phyloP scores from a whole-genome alignment of 1,140 invertebrate species.

The Aphelenchoides besseyi region DNA sequence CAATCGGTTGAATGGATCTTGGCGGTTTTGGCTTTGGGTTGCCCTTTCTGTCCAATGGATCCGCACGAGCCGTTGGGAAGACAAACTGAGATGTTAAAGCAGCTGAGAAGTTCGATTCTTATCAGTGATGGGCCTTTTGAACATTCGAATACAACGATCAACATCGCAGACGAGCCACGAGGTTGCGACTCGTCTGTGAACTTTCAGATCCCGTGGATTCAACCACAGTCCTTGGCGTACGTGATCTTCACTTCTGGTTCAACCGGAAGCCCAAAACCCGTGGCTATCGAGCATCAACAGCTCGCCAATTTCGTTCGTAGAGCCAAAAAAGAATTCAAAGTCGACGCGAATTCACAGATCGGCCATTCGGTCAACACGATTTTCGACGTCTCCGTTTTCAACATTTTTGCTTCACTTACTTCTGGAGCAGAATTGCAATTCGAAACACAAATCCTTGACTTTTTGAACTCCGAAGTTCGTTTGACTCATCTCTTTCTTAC shows the following conservation, averaged over 20 bases:
- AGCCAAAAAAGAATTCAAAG: conserved; percentile 16
- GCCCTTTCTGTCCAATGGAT: conserved; percentile 39
- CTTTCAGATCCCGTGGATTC: not conserved
- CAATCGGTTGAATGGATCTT: conserved; percentile 25
- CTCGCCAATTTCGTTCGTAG: conserved; percentile 8
- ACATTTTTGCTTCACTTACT: conserved; percentile 43
- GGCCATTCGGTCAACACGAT: conserved; percentile 46
- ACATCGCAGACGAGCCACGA: not conserved
- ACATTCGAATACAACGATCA: not conserved
- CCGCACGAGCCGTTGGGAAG: conserved; percentile 21
- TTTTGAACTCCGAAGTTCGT: not conserved
- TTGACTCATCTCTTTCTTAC: conserved; percentile 46
- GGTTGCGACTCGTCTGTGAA: too few species aligned
- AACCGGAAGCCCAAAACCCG: conserved; percentile 51
- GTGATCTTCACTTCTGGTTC: conserved; percentile 53
- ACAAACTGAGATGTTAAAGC: conserved; percentile 13
- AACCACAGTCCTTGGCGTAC: conserved; percentile 34
- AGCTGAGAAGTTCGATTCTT: conserved; percentile 20
- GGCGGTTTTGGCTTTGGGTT: conserved; percentile 27
- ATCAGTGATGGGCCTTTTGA: not conserved
- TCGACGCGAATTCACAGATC: conserved; percentile 22
- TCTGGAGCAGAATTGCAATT: conserved; percentile 32
- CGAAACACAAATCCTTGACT: not conserved
- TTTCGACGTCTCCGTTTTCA: conserved; percentile 53
- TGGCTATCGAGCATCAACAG: conserved; percentile 32